Base-by-base conservation (phyloP, 2,797 vertebrate species). In the Decapterus maruadsi region DNA sequence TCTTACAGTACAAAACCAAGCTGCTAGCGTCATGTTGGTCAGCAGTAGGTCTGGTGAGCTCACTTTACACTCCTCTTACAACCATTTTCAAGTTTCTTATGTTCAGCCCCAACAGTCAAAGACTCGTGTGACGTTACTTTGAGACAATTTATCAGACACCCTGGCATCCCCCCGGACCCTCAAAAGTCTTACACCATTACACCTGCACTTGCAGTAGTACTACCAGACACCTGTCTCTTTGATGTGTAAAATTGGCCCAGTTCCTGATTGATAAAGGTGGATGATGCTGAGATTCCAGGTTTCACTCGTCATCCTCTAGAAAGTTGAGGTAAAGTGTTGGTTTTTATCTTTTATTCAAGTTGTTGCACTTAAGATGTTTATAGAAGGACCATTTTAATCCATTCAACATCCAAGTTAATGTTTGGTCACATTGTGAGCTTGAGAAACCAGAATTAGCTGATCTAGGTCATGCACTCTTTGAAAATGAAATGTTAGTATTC, bases 401-500 rank as follows among this genome's bases (percentile, higher is more conserved):
- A 7, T 62, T 77, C 62, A 65, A 64, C 46, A 75, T 56, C n/a
- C 13, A 42, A 50, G 38, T 55, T 4, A 8, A 38, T 60, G n/a
- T 62, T 53, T 65, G 55, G 38, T 64, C 56, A 75, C 7, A 72
- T 71, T 62, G 29, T 59, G 45, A 70, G 48, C 22, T 43, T 70
- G 50, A 74, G 66, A 79, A 77, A n/a, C 4, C 0, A 0, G 53
- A 77, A 65, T 73, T 57, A 65, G 82, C 66, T 63, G 65, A 85
- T 84, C 74, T 70, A 69, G 82, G 80, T 74, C 68, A 59, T 34
- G 59, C 6, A 8, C 45, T 6, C 54, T 72, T 80, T 78, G 68
- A 72, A 81, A 87, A 43, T 38, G 69, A 71, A 87, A 63, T 0
- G 1, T 56, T 78, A 55, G 64, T 58, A 81, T 79, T 82, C 22